phyloP scores from a whole-genome alignment of 2,113 vertebrate genomes.

The Ibidorhyncha struthersii region DNA sequence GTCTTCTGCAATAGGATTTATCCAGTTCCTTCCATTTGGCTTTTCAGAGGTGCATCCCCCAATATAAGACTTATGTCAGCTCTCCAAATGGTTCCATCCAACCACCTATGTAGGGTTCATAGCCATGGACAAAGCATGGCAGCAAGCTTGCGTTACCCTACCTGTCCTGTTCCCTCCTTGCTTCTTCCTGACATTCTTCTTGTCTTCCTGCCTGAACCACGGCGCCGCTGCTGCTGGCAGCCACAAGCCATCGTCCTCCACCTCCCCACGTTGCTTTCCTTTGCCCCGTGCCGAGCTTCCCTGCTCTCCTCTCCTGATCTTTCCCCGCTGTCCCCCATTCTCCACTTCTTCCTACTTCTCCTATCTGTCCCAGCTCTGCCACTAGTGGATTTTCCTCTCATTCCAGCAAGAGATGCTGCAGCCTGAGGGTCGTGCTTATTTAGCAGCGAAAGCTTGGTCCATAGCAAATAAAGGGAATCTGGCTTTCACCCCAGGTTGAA shows the following conservation, averaged over 20 bases:
- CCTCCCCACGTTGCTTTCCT: neutral
- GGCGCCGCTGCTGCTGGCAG: neutral
- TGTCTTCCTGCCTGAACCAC: neutral
- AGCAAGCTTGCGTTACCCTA: neutral
- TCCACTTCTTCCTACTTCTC: neutral
- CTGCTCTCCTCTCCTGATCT: neutral
- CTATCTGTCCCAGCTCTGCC: neutral
- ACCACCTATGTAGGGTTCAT: neutral
- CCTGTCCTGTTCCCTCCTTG: neutral
- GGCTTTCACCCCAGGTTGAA: neutral
- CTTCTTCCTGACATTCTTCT: neutral
- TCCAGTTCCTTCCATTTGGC: neutral
- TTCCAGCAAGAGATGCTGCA: neutral
- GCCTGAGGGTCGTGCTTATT: rapidly evolving
- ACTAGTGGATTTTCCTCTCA: neutral
- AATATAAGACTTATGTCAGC: neutral
- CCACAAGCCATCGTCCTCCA: neutral
- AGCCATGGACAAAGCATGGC: neutral
- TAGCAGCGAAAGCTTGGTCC: neutral
- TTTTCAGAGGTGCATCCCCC: neutral
- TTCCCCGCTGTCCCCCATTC: neutral
- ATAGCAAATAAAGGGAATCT: neutral
- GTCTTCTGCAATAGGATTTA: neutral
- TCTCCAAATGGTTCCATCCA: neutral
- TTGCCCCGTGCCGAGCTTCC: neutral